These are phyloP conservation scores for Portunus trituberculatus DNA, from an alignment of 1,140 invertebrate genomes.

Conservation along the genomic window DNA sequence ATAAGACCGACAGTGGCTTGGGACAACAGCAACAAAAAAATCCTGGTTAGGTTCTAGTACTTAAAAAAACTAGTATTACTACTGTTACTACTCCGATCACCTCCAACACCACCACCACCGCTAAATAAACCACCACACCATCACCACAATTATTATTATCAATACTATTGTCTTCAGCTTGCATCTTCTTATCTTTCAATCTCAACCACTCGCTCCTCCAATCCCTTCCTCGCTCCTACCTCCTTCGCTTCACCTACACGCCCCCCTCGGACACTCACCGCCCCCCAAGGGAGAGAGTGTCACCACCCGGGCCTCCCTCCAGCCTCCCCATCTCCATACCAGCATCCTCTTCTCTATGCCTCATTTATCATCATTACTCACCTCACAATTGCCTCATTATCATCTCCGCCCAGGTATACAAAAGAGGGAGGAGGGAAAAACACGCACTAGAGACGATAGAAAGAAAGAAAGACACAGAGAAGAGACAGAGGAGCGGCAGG, in stretches of 20 bases:
- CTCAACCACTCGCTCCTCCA: background rate
- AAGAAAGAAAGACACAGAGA: background rate
- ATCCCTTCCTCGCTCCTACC: background rate
- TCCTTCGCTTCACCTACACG: background rate
- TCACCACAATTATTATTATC: background rate
- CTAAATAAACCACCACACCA: background rate
- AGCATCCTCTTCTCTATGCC: background rate
- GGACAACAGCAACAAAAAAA: too few relatives aligned
- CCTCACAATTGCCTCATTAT: constrained; percentile 13
- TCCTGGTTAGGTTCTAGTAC: background rate
- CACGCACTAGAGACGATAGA: background rate
- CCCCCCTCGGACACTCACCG: background rate
- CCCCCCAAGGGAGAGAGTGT: background rate
- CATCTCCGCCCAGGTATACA: constrained; percentile 9
- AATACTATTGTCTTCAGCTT: background rate
- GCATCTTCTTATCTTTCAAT: background rate
- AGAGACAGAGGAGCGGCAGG: background rate
- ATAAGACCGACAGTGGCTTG: too few relatives aligned
- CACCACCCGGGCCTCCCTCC: background rate
- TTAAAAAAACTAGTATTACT: background rate
- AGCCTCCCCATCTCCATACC: background rate
- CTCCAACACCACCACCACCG: background rate
- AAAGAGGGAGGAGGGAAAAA: constrained; percentile 18
- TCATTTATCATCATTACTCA: constrained; percentile 23
- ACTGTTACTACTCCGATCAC: background rate